phyloP scores from a whole-genome alignment of 2,797 vertebrate genomes.

The Pangasius mekongensis region DNA sequence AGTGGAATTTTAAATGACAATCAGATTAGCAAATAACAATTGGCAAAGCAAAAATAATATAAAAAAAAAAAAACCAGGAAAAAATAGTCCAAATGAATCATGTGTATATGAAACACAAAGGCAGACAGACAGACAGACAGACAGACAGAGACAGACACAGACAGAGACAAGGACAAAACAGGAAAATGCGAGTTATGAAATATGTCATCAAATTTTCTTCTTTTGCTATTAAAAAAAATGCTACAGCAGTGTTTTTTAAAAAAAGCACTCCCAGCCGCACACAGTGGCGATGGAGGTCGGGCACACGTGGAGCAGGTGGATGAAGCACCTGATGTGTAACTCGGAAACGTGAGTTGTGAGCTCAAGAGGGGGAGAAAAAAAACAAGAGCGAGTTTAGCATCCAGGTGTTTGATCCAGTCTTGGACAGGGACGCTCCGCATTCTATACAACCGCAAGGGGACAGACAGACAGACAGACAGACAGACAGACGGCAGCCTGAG shows the following conservation, averaged over 20 bases:
- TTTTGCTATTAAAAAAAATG: slow-evolving; percentile 52
- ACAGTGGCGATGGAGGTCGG: slow-evolving; percentile 55
- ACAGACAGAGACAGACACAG: slow-evolving; percentile 62
- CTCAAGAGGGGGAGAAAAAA: slow-evolving; percentile 24
- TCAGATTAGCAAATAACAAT: slow-evolving; percentile 51
- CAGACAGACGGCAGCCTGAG: slow-evolving; percentile 50
- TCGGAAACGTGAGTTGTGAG: slow-evolving; percentile 47
- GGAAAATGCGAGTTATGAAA: slow-evolving; percentile 80
- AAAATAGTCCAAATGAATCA: slow-evolving; percentile 46
- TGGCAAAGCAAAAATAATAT: slow-evolving; percentile 23
- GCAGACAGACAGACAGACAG: slow-evolving; percentile 61
- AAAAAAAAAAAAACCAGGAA: slow-evolving; percentile 54
- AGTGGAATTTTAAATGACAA: background rate
- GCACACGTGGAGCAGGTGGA: slow-evolving; percentile 60
- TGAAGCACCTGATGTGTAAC: slow-evolving; percentile 74
- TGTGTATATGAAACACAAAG: slow-evolving; percentile 55
- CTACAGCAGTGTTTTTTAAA: slow-evolving; percentile 63
- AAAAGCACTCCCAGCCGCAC: slow-evolving; percentile 60
- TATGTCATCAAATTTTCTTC: slow-evolving; percentile 68
- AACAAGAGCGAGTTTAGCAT: slow-evolving; percentile 58
- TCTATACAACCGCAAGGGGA: slow-evolving; percentile 60
- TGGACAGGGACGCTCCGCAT: slow-evolving; percentile 51
- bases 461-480: slow-evolving; percentile 53
- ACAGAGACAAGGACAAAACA: slow-evolving; percentile 81
- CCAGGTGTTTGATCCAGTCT: slow-evolving; percentile 70